Percentiles rank a stretch among this genome's conserved stretches.
These are phyloP conservation scores for Clusia tigrina DNA, from an alignment of 2,888 invertebrate species.

Conservation along the genomic window DNA sequence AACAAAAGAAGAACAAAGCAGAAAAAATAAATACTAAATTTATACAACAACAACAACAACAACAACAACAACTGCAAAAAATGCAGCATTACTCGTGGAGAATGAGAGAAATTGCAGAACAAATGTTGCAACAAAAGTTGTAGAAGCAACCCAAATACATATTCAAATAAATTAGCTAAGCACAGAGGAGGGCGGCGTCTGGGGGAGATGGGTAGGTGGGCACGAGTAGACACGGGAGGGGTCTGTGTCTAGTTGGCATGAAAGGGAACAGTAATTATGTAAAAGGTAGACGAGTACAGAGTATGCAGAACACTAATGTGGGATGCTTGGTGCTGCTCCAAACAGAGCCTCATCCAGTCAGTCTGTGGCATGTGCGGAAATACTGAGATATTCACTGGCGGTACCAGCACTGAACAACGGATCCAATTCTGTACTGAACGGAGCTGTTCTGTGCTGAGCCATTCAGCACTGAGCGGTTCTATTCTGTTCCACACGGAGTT, in stretches of 20 bases:
- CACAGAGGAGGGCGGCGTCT: neutral
- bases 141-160: conserved; percentile 44
- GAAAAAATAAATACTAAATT: too few relatives aligned
- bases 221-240: neutral
- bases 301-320: too few relatives aligned
- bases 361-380: too few relatives aligned
- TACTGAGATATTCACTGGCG: too few relatives aligned
- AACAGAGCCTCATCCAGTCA: too few relatives aligned
- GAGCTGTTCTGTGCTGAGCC: too few relatives aligned
- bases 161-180: conserved; percentile 52
- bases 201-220: neutral
- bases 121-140: conserved; percentile 1
- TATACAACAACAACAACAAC: neutral
- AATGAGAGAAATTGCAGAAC: neutral
- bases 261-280: conserved; percentile 43
- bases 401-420: too few relatives aligned
- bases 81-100: neutral
- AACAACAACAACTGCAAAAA: neutral
- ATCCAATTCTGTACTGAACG: too few relatives aligned
- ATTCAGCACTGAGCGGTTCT: too few relatives aligned
- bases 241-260: neutral
- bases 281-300: conserved; percentile 30
- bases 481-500: too few relatives aligned
- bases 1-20: neutral
- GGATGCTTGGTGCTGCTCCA: too few relatives aligned